Evolutionary conservation across 92 coral and sea anemone species (phyloP), one percentile per base, ranked within the genome.

Genomic region (Palythoa grandis): DNA sequence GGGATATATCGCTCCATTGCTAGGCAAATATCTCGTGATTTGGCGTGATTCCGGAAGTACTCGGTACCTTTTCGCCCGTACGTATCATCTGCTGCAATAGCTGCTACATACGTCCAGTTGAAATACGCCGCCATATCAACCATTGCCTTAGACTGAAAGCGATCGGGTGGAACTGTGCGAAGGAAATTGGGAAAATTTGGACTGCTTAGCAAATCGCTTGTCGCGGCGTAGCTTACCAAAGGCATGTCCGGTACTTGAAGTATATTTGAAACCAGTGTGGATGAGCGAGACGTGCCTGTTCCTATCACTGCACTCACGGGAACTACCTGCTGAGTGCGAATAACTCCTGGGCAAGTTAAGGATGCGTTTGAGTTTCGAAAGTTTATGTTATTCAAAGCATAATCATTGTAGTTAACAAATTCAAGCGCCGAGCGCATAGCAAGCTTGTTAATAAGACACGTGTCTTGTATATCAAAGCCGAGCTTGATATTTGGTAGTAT

Each of bases 81-180:
- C 0, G 98, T 88, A 16, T 94, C 95, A 37, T 94, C 98, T 7
- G 78, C 88, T 14, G 93, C 94, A 7, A 96, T 83, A 0, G 95
- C 92, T 12, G 94, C 93, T 3, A 95, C 93, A 61, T 94, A 94
- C 0, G 95, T 92, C 98, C 98, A 96, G 82, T 96, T 91, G 61
- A 94, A 96, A 76, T 91, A 74, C 10, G 48, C 23, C 0, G 95
- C 93, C 0, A 96, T 72, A 60, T 96, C 98, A 3, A 91, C 88
- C 91, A 96, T 96, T 20, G 94, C 98, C 65, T 90, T 89, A 4
- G 95, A 92, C 82, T 94, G 98, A 66, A 92, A 92, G 16, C 93
- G 88, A 48, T 96, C 98, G 16, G 98, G 95, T 9, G 98, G 98
- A 63, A 94, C 93, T 1, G 98, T 96, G 15, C 98, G 95, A 52